phyloP scores from a whole-genome alignment of 2,888 invertebrate genomes.

The Metallyticus violacea region DNA sequence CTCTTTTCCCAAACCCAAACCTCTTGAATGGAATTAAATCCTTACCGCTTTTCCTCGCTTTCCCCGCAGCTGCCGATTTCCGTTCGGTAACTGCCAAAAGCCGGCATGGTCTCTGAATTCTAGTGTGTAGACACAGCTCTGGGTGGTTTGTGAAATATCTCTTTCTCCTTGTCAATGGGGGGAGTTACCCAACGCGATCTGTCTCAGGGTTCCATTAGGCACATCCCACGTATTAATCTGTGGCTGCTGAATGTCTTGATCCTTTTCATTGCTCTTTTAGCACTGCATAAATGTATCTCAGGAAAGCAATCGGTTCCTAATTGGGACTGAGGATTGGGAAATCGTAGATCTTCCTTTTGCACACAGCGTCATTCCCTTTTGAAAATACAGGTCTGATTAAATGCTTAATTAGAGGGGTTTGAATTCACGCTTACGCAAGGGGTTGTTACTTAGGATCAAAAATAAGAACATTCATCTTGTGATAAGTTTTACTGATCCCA shows the following conservation, averaged over 20 bases:
- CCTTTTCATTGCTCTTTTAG: neutral
- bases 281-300: neutral
- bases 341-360: neutral
- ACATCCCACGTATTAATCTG: neutral
- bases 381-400: neutral
- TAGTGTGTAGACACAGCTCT: neutral
- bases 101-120: neutral
- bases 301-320: neutral
- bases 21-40: constrained; percentile 9
- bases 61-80: neutral
- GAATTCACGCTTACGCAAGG: too few relatives aligned
- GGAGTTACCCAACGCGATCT: neutral
- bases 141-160: too few relatives aligned
- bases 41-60: neutral
- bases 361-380: neutral
- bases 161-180: neutral
- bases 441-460: too few relatives aligned
- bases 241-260: neutral
- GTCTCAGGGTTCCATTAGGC: neutral
- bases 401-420: neutral
- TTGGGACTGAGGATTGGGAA: neutral
- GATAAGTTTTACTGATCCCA: too few relatives aligned
- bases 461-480: too few relatives aligned
- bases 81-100: neutral
- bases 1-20: neutral